Evolutionary conservation across 2,888 invertebrate genomes (phyloP).

Genomic region (Tryphoninae sp.): DNA sequence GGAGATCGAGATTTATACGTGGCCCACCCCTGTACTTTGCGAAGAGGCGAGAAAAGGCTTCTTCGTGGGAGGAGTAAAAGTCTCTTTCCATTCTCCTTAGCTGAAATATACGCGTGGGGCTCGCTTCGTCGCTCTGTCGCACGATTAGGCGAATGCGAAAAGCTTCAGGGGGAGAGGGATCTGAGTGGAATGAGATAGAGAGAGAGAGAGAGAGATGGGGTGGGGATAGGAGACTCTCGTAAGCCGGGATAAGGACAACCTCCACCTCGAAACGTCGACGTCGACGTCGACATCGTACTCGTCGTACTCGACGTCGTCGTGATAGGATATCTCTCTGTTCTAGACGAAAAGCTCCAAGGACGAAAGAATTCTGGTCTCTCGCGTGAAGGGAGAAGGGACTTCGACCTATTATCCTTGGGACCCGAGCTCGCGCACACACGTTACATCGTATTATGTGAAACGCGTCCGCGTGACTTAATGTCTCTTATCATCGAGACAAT

Average conservation of each 20-base stretch:
- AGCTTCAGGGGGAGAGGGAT: slow-evolving; percentile 31
- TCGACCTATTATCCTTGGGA: slow-evolving; percentile 31
- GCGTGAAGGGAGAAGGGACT: slow-evolving; percentile 20
- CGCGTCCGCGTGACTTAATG: slow-evolving; percentile 19
- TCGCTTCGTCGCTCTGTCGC: slow-evolving; percentile 35
- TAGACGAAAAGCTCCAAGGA: slow-evolving; percentile 28
- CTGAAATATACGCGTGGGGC: too few relatives aligned
- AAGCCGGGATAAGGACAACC: slow-evolving; percentile 56
- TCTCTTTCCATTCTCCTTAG: not conserved
- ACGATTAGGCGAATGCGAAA: slow-evolving; percentile 44
- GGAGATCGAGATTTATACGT: slow-evolving; percentile 30
- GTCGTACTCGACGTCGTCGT: slow-evolving; percentile 8
- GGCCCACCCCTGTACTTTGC: not conserved
- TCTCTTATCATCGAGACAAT: slow-evolving; percentile 20
- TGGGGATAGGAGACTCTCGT: slow-evolving; percentile 37
- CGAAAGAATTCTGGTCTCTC: slow-evolving; percentile 15
- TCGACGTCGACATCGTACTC: slow-evolving; percentile 40
- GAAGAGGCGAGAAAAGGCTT: not conserved
- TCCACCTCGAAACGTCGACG: slow-evolving; percentile 35
- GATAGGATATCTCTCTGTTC: slow-evolving; percentile 58
- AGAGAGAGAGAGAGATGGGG: too few relatives aligned
- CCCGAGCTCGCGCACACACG: slow-evolving; percentile 23
- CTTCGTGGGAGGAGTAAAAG: not conserved
- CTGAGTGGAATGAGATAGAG: too few relatives aligned
- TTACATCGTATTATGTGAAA: slow-evolving; percentile 24